A percentile compares a stretch with the other conserved stretches of the same genome.
Conservation (phyloP, 2,888 invertebrate species). For the Rugalucina vietnamica region DNA sequence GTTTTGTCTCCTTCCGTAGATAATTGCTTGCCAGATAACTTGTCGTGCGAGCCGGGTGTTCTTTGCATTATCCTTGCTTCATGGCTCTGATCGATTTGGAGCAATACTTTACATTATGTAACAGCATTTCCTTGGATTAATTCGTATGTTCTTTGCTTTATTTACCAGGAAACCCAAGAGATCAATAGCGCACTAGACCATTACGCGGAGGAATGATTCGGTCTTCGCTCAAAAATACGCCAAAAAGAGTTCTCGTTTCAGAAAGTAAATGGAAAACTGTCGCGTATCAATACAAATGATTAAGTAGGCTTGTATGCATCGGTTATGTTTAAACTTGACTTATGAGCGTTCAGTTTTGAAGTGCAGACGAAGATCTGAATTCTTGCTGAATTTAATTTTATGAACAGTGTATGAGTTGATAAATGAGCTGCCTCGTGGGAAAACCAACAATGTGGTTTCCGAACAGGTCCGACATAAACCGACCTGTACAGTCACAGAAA, state of each 20-base stretch:
- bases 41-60: conserved; percentile 40
- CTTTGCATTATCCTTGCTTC: conserved; percentile 38
- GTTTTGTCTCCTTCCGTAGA: conserved; percentile 68
- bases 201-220: conserved; percentile 24
- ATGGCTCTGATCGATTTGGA: conserved; percentile 45
- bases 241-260: conserved; percentile 35
- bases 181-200: conserved; percentile 48
- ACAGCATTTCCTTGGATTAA: conserved; percentile 70
- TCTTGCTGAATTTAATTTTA: too few species aligned
- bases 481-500: too few species aligned
- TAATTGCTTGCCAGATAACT: conserved; percentile 63
- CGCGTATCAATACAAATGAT: not conserved
- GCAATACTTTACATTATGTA: conserved; percentile 53
- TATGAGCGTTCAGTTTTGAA: too few species aligned
- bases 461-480: too few species aligned
- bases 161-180: conserved; percentile 41
- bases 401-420: too few species aligned
- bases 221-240: not conserved
- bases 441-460: too few species aligned
- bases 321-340: too few species aligned
- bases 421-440: too few species aligned
- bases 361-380: too few species aligned
- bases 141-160: conserved; percentile 63
- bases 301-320: not conserved
- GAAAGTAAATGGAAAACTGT: conserved; percentile 7